Evolutionary conservation across 2,113 vertebrate species (phyloP).

Genomic region (Rhinolophus ferrumequinum): DNA sequence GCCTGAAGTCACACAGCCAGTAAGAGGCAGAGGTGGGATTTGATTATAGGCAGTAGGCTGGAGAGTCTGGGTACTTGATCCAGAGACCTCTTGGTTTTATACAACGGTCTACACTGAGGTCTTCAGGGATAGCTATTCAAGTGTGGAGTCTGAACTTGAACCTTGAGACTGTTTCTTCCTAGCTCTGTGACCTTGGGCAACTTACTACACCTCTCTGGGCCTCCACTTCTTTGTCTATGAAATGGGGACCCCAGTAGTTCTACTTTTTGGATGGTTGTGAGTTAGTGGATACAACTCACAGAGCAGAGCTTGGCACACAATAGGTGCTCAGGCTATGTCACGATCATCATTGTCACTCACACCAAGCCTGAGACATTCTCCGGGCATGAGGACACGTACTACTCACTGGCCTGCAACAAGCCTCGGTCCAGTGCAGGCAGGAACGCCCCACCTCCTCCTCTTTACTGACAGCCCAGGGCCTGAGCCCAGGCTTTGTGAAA

Average conservation of each 20-base stretch:
- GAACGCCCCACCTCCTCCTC: neutral
- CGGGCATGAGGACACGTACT: fast-evolving
- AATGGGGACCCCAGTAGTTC: neutral
- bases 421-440: fast-evolving
- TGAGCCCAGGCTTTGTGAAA: neutral
- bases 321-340: neutral
- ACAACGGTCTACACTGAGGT: neutral
- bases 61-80: neutral
- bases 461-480: neutral
- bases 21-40: neutral
- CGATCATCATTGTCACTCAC: neutral
- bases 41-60: neutral
- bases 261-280: neutral
- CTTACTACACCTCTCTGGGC: neutral
- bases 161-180: neutral
- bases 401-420: neutral
- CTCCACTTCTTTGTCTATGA: neutral
- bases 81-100: neutral
- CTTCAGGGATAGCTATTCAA: neutral
- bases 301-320: neutral
- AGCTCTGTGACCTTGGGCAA: neutral
- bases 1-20: neutral
- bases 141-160: neutral
- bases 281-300: neutral
- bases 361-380: neutral